Base-by-base conservation (phyloP, 2,113 vertebrate genomes). In the Hypocryptadius cinnamomeus region DNA sequence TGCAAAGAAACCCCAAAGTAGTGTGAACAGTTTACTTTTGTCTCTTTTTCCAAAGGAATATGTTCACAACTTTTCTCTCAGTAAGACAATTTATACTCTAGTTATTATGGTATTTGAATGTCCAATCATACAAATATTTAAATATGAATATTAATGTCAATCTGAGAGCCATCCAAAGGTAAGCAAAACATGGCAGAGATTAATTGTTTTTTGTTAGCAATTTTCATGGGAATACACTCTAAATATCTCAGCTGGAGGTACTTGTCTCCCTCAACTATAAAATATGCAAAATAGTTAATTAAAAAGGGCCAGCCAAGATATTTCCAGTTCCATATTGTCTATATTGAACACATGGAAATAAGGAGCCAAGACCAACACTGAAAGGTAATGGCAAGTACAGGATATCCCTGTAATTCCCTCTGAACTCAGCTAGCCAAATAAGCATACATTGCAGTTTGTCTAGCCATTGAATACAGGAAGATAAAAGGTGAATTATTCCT, bases 401-500 rank as follows among this genome's bases (percentile, higher is more conserved):
- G 79, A 73, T n/a, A 78, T 88, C 66, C 76, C 71, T 66, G 20
- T 70, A 80, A 87, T 74, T 91, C 61, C 31, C 35, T 92, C 72
- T 85, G 56, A 93, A 87, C 50, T 94, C 37, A 66, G 42, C 30
- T 84, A 87, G 60, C 51, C 71, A 89, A 70, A 89, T 47, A 93
- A 92, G 66, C 19, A 80, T 37, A 92, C 86, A 94, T 48, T 86
- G 60, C 65, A 85, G 56, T 78, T 56, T 74, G 45, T 74, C 50
- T 74, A 91, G 42, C 69, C 57, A 92, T 1, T 78, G 27, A 78
- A 82, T 74, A 87, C 24, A 18, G 19, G 31, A 92, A 93, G 74
- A 91, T 81, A 87, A 90, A 94, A 84, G 56, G 76, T 79, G 30
- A 86, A 59, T 87, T 85, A 74, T 93, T 92, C 60, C 50, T 95